These are phyloP conservation scores for Montipora capitata DNA, from an alignment of 92 coral and sea anemone genomes.

Conservation along the genomic window DNA sequence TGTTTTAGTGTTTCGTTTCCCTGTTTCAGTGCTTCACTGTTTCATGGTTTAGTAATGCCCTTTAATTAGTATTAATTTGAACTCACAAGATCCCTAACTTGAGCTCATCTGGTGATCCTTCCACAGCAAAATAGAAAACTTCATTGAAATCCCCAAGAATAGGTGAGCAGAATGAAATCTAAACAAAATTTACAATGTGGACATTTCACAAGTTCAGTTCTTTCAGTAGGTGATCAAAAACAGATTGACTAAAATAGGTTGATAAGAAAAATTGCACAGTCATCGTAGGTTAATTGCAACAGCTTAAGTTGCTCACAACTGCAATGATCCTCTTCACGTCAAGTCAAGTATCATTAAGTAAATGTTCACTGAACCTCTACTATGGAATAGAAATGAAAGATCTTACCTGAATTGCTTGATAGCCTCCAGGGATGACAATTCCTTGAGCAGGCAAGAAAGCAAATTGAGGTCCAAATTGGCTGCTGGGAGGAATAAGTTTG, in stretches of 20 bases:
- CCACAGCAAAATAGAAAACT: conserved; percentile 85
- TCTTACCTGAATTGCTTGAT: conserved; percentile 94
- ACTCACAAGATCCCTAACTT: conserved; percentile 85
- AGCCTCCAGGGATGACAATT: conserved; percentile 95
- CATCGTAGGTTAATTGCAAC: no score
- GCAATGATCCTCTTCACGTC: no score
- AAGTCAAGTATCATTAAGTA: no score
- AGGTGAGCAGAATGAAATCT: conserved; percentile 95
- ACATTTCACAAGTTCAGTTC: neutral
- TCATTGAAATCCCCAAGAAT: conserved; percentile 91
- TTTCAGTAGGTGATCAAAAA: no score
- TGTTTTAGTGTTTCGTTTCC: no score
- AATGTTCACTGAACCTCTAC: no score
- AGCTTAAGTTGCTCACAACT: no score
- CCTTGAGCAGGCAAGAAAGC: conserved; percentile 93
- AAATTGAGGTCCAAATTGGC: conserved; percentile 93
- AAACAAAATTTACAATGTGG: neutral
- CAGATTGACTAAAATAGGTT: no score
- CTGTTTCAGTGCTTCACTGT: no score
- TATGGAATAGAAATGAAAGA: neutral
- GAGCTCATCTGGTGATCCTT: conserved; percentile 96
- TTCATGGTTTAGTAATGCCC: no score
- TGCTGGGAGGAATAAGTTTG: conserved; percentile 73
- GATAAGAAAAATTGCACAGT: no score
- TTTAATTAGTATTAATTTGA: neutral